Base-by-base conservation (phyloP, 1,140 invertebrate genomes). In the Platyscapa corneri region DNA sequence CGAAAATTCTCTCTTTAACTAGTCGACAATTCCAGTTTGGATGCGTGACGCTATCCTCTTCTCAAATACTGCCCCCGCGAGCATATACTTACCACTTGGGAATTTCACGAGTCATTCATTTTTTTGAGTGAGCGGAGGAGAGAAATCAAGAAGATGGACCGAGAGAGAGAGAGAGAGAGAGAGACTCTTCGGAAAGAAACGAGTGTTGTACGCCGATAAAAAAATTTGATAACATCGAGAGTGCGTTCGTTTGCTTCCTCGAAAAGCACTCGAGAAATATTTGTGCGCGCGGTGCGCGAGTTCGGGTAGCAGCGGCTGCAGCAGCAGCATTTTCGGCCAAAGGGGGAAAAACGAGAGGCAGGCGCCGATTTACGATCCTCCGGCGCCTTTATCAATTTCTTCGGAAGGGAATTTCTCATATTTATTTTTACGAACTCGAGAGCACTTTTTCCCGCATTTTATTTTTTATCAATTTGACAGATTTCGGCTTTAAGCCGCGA, bases 201-300 rank as follows among this genome's bases (percentile, higher is more conserved):
- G 85, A 86, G 85, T 86, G 80, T 12, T 82, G 64, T 34, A 37
- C 16, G 65, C 80, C 80, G 85, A 82, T 86, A 86, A 86, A 86
- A 46, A 86, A 82, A 53, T 82, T 82, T 72, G 85, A 86, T 86
- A 86, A 82, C 80, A 86, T 86, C 85, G 75, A 75, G 80, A 82
- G 76, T 53, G 82, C 49, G 82, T 34, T 34, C 72, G 72, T 32
- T 70, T 27, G 64, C 60, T 86, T 86, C 85, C n/a, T 49, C 85
- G 85, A 86, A 86, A 82, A 82, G 64, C 80, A 86, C 72, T 82
- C 60, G 75, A 86, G 80, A 85, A 80, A 84, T 84, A 84, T 78
- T 84, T 84, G 7, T 67, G 75, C 37, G 30, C 37, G 46, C 32
- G 12, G 12, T 12, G 60, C 39, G 30, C 30, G 82, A 32, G 18